Percentiles rank a stretch among this genome's conserved stretches.
Evolutionary conservation across 2,888 invertebrate genomes (phyloP).

Genomic region (Callyntrura guangdongensis): DNA sequence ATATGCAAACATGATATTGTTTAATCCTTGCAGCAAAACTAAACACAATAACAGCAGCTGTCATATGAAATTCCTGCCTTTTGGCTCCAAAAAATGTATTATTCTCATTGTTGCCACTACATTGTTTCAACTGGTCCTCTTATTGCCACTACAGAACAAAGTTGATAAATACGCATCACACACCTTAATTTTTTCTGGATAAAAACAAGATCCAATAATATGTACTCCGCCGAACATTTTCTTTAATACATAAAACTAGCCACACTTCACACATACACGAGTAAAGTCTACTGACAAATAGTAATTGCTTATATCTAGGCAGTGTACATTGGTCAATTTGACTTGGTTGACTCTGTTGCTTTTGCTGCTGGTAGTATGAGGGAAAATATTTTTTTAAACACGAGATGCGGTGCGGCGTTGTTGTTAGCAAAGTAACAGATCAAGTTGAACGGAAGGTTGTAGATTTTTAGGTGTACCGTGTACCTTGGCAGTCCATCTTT

Average conservation of each 20-base stretch:
- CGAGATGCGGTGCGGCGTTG: neutral
- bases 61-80: conserved; percentile 64
- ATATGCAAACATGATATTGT: conserved; percentile 6
- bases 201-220: conserved; percentile 56
- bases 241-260: conserved; percentile 12
- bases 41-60: conserved; percentile 59
- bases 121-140: conserved; percentile 54
- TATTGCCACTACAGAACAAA: neutral
- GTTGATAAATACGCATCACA: conserved; percentile 44
- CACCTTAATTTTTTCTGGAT: conserved; percentile 74
- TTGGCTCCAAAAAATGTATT: conserved; percentile 62
- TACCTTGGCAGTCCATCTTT: conserved; percentile 2
- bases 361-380: neutral
- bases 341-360: neutral
- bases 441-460: neutral
- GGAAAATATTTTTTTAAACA: too few relatives aligned
- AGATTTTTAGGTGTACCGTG: neutral
- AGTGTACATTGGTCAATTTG: neutral
- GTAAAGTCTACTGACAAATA: neutral
- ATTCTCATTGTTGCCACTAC: conserved; percentile 59
- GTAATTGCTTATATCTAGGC: conserved; percentile 14
- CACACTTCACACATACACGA: conserved; percentile 52
- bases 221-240: neutral
- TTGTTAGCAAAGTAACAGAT: neutral
- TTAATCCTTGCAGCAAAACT: conserved; percentile 55